These are phyloP conservation scores for Drosophila lini DNA, from an alignment of 1,140 invertebrate genomes.

Conservation along the genomic window DNA sequence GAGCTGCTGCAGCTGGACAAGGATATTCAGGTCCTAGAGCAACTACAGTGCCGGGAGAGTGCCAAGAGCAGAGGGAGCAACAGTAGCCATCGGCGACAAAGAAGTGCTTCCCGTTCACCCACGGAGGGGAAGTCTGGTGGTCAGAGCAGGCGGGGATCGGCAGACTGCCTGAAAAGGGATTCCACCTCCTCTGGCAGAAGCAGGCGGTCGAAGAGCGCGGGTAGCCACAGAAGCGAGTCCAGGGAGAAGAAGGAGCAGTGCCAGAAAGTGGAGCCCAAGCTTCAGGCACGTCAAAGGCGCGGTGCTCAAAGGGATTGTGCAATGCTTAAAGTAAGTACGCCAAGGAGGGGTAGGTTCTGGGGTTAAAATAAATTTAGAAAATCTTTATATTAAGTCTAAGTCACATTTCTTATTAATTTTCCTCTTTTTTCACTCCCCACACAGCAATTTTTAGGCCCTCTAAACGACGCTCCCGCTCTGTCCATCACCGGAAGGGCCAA, in stretches of 20 bases:
- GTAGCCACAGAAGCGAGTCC: conserved; percentile 51
- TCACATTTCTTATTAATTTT: background rate
- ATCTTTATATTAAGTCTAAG: background rate
- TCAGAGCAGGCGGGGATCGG: conserved; percentile 47
- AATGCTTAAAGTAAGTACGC: conserved; percentile 62
- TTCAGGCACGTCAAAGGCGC: conserved; percentile 13
- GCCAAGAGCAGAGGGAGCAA: conserved; percentile 8
- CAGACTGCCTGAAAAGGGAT: conserved; percentile 28
- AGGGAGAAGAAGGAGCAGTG: conserved; percentile 11
- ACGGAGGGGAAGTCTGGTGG: conserved; percentile 19
- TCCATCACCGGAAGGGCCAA: conserved; percentile 47
- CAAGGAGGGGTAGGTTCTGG: fast-evolving
- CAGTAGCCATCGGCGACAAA: conserved; percentile 30
- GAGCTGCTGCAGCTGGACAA: conserved; percentile 61
- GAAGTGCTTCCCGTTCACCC: conserved; percentile 60
- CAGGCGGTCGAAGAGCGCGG: conserved; percentile 73
- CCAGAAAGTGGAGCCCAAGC: background rate
- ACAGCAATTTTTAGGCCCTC: conserved; percentile 37
- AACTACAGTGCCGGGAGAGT: conserved; percentile 57
- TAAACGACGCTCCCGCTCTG: conserved; percentile 40
- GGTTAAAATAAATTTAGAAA: background rate
- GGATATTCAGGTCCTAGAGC: conserved; percentile 55
- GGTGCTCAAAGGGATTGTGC: conserved; percentile 63
- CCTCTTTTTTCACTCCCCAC: background rate
- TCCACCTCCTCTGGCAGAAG: conserved; percentile 21